Conservation (phyloP, 2,888 invertebrate genomes). For the Acleris literana region DNA sequence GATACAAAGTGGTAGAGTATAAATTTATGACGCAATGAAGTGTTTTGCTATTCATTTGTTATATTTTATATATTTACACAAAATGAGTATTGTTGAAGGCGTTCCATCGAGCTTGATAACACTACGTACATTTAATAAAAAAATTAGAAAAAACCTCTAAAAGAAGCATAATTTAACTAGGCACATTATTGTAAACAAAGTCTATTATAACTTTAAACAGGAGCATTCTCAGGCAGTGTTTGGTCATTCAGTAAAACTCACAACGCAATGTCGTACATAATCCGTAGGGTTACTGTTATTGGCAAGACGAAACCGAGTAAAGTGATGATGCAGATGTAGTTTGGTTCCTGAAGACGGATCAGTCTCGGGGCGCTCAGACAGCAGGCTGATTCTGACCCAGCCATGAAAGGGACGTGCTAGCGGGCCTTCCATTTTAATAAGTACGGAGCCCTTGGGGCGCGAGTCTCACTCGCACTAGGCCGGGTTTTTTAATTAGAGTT, state of each 20-base stretch:
- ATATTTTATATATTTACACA: conserved; percentile 72
- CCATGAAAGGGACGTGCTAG: too few relatives aligned
- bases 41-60: conserved; percentile 52
- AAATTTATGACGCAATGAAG: conserved; percentile 72
- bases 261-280: conserved; percentile 33
- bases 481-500: too few relatives aligned
- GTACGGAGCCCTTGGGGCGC: too few relatives aligned
- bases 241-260: conserved; percentile 46
- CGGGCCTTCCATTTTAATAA: too few relatives aligned
- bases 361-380: neutral
- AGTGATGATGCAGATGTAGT: conserved; percentile 23
- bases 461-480: too few relatives aligned
- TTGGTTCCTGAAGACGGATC: conserved; percentile 29
- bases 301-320: conserved; percentile 56
- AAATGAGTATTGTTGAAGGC: conserved; percentile 77
- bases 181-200: conserved; percentile 40
- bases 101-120: conserved; percentile 52
- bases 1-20: conserved; percentile 80
- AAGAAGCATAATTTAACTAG: conserved; percentile 32
- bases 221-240: conserved; percentile 63
- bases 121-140: conserved; percentile 47
- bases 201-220: conserved; percentile 38
- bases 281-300: conserved; percentile 44
- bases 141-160: conserved; percentile 38
- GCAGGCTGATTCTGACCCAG: too few relatives aligned